A percentile compares a stretch with the other conserved stretches of the same genome.
Evolutionary conservation across 1,140 invertebrate genomes (phyloP).

Genomic region (Littorina saxatilis): DNA sequence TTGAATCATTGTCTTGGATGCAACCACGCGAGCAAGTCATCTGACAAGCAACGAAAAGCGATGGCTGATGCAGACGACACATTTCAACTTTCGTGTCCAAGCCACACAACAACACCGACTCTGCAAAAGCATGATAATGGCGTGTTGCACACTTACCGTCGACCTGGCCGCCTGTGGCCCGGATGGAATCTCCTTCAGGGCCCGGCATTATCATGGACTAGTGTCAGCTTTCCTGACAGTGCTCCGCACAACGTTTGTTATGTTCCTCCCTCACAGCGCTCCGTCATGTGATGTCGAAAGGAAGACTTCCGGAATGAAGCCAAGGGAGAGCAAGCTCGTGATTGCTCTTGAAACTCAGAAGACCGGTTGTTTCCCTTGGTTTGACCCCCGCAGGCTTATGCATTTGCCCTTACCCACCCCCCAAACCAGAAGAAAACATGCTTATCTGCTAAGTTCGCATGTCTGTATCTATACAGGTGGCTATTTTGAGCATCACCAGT

Average conservation of each 20-base stretch:
- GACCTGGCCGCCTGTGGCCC: slow-evolving; percentile 67
- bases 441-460: background rate
- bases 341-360: background rate
- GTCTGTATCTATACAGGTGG: too few relatives aligned
- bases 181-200: slow-evolving; percentile 56
- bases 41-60: background rate
- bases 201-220: slow-evolving; percentile 67
- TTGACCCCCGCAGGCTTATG: background rate
- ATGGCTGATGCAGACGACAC: background rate
- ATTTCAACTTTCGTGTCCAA: background rate
- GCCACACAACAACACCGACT: background rate
- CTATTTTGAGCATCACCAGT: background rate
- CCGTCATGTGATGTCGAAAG: slow-evolving; percentile 33
- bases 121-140: slow-evolving; percentile 9
- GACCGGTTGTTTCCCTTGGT: background rate
- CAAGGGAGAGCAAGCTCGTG: background rate
- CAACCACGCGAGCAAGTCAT: background rate
- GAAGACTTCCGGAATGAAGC: slow-evolving; percentile 14
- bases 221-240: slow-evolving; percentile 1
- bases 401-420: background rate
- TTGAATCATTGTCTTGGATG: too few relatives aligned
- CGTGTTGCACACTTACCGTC: slow-evolving; percentile 57
- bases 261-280: background rate
- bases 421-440: background rate
- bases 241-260: background rate